Evolutionary conservation across 2,113 vertebrate genomes (phyloP).

Genomic region (Bubalus kerabau): DNA sequence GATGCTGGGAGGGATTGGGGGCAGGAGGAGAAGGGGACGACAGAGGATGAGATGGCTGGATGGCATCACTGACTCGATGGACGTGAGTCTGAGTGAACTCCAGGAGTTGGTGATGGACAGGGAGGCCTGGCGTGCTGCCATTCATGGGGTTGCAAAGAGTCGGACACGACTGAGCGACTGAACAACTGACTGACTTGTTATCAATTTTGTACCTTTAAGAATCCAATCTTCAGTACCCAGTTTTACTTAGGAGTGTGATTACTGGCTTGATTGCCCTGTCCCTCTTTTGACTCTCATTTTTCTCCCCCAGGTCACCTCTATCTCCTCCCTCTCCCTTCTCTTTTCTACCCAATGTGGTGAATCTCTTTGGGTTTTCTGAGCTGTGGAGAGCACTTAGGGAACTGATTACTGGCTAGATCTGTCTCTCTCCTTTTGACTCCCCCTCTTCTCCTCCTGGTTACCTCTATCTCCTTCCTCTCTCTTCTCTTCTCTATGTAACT

Average conservation of each 20-base stretch:
- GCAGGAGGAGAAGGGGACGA: too few species aligned
- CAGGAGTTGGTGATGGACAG: too few species aligned
- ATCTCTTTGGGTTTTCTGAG: neutral
- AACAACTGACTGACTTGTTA: neutral
- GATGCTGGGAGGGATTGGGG: too few species aligned
- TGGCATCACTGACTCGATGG: too few species aligned
- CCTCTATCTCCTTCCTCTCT: neutral
- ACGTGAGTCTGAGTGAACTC: too few species aligned
- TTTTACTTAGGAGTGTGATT: neutral
- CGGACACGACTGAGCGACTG: too few species aligned
- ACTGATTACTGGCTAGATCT: neutral
- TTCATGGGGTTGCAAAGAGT: too few species aligned
- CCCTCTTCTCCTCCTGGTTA: neutral
- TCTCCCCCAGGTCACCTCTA: neutral
- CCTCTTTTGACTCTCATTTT: neutral
- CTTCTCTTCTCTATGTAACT: neutral
- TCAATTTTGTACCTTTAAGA: neutral
- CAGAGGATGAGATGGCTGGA: too few species aligned
- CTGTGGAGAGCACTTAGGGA: neutral
- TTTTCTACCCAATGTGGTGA: neutral
- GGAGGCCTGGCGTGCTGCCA: too few species aligned
- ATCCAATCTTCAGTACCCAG: neutral
- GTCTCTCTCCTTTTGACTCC: neutral
- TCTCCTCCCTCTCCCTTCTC: neutral
- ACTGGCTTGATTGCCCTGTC: neutral